A percentile compares a stretch with the other conserved stretches of the same genome.
phyloP scores from a whole-genome alignment of 2,888 invertebrate species.

The Eumerus sabulonum region DNA sequence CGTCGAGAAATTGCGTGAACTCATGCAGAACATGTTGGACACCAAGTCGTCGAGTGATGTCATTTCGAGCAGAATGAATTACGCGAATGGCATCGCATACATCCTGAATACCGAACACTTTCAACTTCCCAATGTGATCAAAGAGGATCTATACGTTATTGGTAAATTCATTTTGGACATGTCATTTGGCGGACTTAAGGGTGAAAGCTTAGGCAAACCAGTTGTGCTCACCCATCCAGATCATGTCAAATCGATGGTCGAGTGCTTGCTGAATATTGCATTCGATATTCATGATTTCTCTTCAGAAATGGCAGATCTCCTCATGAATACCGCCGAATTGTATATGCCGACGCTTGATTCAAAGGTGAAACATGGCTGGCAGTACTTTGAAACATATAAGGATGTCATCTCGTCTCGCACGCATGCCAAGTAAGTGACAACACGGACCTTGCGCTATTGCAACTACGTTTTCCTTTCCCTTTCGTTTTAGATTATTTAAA shows the following conservation, averaged over 20 bases:
- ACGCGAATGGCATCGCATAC: slow-evolving; percentile 29
- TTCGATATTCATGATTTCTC: slow-evolving; percentile 57
- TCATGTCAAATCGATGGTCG: slow-evolving; percentile 60
- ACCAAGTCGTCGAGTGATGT: slow-evolving; percentile 12
- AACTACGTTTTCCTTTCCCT: not conserved
- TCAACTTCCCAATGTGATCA: slow-evolving; percentile 1
- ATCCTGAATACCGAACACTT: slow-evolving; percentile 13
- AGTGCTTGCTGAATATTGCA: slow-evolving; percentile 59
- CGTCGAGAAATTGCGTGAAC: slow-evolving; percentile 5
- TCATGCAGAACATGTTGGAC: slow-evolving; percentile 20
- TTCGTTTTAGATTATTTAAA: slow-evolving; percentile 57
- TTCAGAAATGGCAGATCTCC: slow-evolving; percentile 40
- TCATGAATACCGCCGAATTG: slow-evolving; percentile 58
- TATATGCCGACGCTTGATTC: slow-evolving; percentile 44
- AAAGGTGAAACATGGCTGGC: slow-evolving; percentile 74
- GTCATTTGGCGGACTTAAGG: slow-evolving; percentile 63
- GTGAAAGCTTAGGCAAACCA: slow-evolving; percentile 35
- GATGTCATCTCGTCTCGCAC: slow-evolving; percentile 71
- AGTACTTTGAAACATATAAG: slow-evolving; percentile 75
- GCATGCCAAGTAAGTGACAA: slow-evolving; percentile 48
- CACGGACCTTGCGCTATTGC: not conserved
- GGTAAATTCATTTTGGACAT: slow-evolving; percentile 54
- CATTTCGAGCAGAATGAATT: not conserved
- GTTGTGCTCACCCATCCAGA: slow-evolving; percentile 45
- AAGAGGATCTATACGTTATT: slow-evolving; percentile 18